Conservation (phyloP, 2,797 vertebrate genomes). For the Ataeniobius toweri region DNA sequence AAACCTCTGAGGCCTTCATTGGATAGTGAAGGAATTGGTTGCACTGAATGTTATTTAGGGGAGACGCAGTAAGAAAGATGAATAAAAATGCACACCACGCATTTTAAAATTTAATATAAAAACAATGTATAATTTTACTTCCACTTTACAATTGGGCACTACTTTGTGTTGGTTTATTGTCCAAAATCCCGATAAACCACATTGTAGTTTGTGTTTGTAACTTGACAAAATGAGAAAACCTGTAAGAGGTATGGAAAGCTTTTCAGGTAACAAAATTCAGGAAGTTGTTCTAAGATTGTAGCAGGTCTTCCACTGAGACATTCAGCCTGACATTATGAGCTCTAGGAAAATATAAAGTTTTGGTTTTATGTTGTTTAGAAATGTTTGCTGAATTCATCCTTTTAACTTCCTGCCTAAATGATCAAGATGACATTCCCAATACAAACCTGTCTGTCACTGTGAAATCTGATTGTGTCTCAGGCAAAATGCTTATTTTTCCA, state of each 20-base stretch:
- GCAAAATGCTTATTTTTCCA: not conserved
- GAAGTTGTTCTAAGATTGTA: not conserved
- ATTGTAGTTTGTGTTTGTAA: too few species aligned
- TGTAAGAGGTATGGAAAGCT: not conserved
- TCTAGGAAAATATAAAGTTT: not conserved
- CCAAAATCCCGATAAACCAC: not conserved
- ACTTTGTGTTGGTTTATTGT: not conserved
- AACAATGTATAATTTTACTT: not conserved
- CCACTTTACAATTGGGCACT: not conserved
- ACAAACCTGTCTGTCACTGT: not conserved
- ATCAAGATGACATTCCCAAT: not conserved
- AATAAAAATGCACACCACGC: not conserved
- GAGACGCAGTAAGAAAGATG: not conserved
- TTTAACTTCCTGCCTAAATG: not conserved
- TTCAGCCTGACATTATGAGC: not conserved
- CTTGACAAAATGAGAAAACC: not conserved
- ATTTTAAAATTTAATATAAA: not conserved
- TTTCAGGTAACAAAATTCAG: not conserved
- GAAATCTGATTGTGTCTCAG: not conserved
- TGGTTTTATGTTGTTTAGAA: not conserved
- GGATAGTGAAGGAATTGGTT: too few species aligned
- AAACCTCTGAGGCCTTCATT: too few species aligned
- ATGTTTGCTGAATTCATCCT: not conserved
- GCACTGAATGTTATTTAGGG: too few species aligned
- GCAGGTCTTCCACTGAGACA: not conserved